Evolutionary conservation across 2,113 vertebrate genomes (phyloP).

Genomic region (Micromys minutus): DNA sequence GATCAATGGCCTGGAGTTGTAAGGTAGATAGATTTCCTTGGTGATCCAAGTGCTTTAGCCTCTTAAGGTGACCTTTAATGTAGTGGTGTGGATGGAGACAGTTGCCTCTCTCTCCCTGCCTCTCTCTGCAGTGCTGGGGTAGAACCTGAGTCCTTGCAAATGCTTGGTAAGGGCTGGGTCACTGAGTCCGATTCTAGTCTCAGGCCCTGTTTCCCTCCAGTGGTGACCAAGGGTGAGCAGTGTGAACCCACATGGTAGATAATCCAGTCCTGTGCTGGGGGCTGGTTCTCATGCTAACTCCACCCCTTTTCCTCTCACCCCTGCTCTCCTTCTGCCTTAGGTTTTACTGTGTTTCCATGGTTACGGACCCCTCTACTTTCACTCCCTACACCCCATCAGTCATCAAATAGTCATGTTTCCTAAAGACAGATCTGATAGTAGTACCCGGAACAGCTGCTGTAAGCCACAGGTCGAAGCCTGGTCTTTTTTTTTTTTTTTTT

Average conservation of each 20-base stretch:
- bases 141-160: background rate
- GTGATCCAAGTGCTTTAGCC: background rate
- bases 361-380: background rate
- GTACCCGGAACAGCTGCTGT: background rate
- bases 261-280: background rate
- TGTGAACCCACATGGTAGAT: background rate
- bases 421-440: background rate
- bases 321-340: background rate
- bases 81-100: background rate
- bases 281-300: background rate
- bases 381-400: background rate
- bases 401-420: background rate
- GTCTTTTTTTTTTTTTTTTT: no score
- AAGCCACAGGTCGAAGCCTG: background rate
- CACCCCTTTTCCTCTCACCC: no score
- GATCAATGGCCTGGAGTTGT: background rate
- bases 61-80: background rate
- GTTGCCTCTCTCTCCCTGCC: background rate
- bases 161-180: background rate
- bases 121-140: background rate
- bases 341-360: background rate
- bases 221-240: background rate
- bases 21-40: background rate
- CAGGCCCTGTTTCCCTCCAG: background rate
- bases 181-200: background rate